Base-by-base conservation (phyloP, 2,113 vertebrate genomes). In the Vulpes ferrilata region DNA sequence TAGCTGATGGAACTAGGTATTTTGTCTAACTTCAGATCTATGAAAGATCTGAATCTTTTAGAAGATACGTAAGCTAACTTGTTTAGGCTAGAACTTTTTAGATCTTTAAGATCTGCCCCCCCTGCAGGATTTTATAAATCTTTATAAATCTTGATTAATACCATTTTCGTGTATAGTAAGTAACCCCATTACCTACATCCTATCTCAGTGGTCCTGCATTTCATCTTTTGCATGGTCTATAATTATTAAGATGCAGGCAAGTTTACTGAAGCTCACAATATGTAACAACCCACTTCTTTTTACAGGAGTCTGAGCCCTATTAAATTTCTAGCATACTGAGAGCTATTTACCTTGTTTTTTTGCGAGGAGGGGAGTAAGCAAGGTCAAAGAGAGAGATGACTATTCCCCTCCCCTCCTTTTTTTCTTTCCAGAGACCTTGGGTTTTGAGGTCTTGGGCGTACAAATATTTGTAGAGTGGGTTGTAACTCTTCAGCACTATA, bases 401-500 rank as follows among this genome's bases (percentile, higher is more conserved):
- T 59, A 0, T 0, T 43, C 23, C n/a, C 13, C 0, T 1, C 38
- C 16, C 23, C 19, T 59, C 1, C 27, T 82, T 62, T 82, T 82
- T 67, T 69, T 82, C 38, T 92, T 89, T 30, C 55, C 62, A 80
- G 90, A 89, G 62, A 85, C 67, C 59, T 93, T 89, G 22, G 19
- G 55, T 22, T 96, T 83, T 84, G 78, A 97, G 83, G 79, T 95
- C 25, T 43, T 53, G 13, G n/a, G n/a, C 83, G 15, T 96, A 74
- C 60, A 95, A 32, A 65, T 69, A 92, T 96, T 83, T 96, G 69
- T 78, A 85, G 65, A 69, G n/a, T 89, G 82, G 82, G 83, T 53
- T 88, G 22, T 96, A 62, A 84, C 65, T 93, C 35, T 90, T 95
- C 16, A n/a, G 48, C 51, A 86, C 48, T 43, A 3, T 55, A 25